Percentiles rank a stretch among this genome's conserved stretches.
phyloP scores from a whole-genome alignment of 2,797 vertebrate genomes.

The Pangasius mekongensis region DNA sequence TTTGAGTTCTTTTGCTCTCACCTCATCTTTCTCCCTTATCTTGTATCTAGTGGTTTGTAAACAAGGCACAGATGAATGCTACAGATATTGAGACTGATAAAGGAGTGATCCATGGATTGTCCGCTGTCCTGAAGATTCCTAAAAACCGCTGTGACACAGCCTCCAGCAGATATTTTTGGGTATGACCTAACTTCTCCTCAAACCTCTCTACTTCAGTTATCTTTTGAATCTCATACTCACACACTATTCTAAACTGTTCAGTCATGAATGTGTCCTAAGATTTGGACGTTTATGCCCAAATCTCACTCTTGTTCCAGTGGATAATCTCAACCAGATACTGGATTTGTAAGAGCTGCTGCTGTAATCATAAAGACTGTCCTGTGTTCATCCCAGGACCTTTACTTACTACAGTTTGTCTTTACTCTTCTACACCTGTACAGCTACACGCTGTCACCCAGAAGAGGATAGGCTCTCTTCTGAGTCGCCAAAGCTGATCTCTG shows the following conservation, averaged over 20 bases:
- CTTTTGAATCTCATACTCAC: neutral
- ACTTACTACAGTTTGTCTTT: neutral
- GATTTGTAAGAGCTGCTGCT: neutral
- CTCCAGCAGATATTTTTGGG: slow-evolving; percentile 35
- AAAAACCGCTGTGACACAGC: slow-evolving; percentile 87
- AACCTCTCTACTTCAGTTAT: neutral
- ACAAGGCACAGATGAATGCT: slow-evolving; percentile 81
- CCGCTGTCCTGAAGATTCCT: slow-evolving; percentile 82
- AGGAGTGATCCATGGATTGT: slow-evolving; percentile 88
- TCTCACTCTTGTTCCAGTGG: neutral
- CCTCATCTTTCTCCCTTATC: neutral
- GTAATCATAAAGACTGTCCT: neutral
- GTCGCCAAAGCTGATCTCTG: neutral
- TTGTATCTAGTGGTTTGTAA: slow-evolving; percentile 82
- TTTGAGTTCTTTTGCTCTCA: neutral
- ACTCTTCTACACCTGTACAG: neutral
- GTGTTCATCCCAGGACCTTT: neutral
- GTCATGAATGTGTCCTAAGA: neutral
- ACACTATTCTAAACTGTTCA: neutral
- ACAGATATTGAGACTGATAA: slow-evolving; percentile 82
- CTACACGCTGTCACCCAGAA: neutral
- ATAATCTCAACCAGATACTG: neutral
- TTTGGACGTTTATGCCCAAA: neutral
- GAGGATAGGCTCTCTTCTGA: neutral
- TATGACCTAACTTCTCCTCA: slow-evolving; percentile 43